Evolutionary conservation across 1,140 invertebrate species (phyloP), one percentile per base, ranked within the genome.

Genomic region (Caenorhabditis briggsae): DNA sequence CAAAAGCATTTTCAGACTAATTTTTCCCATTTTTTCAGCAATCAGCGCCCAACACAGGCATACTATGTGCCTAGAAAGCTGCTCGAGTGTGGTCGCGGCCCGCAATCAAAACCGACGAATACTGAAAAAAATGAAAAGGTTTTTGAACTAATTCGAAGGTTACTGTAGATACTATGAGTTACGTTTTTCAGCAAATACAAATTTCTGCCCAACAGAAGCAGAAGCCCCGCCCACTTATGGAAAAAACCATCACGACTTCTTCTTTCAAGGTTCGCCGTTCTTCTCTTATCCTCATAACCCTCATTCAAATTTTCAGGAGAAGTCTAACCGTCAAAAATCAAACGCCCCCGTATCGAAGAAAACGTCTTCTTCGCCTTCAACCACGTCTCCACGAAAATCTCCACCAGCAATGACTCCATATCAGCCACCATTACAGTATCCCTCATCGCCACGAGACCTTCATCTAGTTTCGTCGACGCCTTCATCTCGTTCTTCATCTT

Each of bases 1-100:
- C 3, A 53, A 82, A 58, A 58, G 16, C 12, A 18, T 18, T 58
- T 58, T 58, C 56, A 58, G 18, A 70, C n/a, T 14, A 70, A 70
- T n/a, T n/a, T 46, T 46, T 46, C 18, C 12, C 16, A 53, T 23
- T 50, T 50, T 64, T 84, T 84, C 59, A 84, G 83, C 46, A 58
- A 46, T 58, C 83, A 84, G 58, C 83, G 83, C 59, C 83, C 83
- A 9, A 84, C 83, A 23, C 83, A 84, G 58, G 83, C 83, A 9
- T 84, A 84, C 50, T 84, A 84, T 23, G 83, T 84, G 83, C 83
- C 83, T 50, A 5, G 83, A 20, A 84, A 61, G 59, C 59, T 84
- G 48, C 59, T 84, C 23, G 83, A 84, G 59, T 61, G 83, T 84
- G 83, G 83, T 59, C 83, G 83, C 55, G 83, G 83, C 25, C 58